Base-by-base conservation (phyloP, 2,113 vertebrate species). In the Alectura lathami region DNA sequence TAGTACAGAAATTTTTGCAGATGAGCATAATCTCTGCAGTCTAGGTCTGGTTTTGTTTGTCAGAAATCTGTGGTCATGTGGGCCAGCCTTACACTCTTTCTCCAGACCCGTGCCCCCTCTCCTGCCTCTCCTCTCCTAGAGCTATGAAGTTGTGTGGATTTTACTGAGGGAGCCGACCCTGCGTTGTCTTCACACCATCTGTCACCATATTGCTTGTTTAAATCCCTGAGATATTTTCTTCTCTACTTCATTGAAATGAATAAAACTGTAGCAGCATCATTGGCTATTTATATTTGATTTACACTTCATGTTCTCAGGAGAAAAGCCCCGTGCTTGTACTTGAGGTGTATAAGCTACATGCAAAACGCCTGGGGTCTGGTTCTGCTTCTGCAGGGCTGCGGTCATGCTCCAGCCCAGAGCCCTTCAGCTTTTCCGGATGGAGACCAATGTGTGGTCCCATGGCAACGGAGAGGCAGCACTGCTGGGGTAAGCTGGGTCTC, bases 151-250 rank as follows among this genome's bases (percentile, higher is more conserved):
- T 93, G 75, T 77, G 73, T 88, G 79, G 82, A 89, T 95, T 96
- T 95, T 83, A 86, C 62, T 30, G 82, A 93, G 83, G 40, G 85
- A 88, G 63, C 60, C 93, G 76, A 90, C 91, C 76, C 76, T 96
- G 95, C 87, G 90, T 93, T 89, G 79, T 91, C 85, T 96, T 76
- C 76, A 60, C 47, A 36, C 93, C 95, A 96, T 95, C 95, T 96
- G 95, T 97, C 89, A 93, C 89, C 93, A 59, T 94, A 86, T 96
- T 91, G 93, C 89, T 95, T 60, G 85, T 75, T 95, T 91, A 95
- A 96, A 94, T 94, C 91, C 87, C 89, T 86, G 79, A 91, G 88
- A 93, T 73, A 83, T 86, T 95, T 95, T 88, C 70, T 92, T 89
- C 74, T 45, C 38, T 59, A 21, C 78, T 91, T 89, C 45, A 72